Percentiles rank a stretch among this genome's conserved stretches.
Evolutionary conservation across 2,888 invertebrate genomes (phyloP).

Genomic region (Lumbricus terrestris): DNA sequence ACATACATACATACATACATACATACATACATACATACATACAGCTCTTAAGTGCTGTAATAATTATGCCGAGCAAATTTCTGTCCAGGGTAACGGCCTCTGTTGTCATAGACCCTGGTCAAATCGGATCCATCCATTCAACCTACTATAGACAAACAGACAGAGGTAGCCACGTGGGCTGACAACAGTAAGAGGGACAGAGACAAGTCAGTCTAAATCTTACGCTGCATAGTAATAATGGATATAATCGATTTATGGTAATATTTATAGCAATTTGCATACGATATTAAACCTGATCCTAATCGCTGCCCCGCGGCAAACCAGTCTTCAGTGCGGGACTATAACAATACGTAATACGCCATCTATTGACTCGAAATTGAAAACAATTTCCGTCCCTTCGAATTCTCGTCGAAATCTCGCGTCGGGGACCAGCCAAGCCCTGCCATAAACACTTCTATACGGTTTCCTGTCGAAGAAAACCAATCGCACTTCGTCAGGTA

Average conservation of each 20-base stretch:
- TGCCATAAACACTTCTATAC: not conserved
- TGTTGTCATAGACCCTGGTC: too few relatives aligned
- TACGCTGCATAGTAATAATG: not conserved
- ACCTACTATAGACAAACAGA: not conserved
- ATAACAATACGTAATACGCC: not conserved
- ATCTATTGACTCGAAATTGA: not conserved
- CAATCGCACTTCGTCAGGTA: not conserved
- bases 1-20: not conserved
- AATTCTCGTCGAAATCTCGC: not conserved
- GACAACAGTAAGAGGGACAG: not conserved
- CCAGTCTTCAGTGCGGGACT: not conserved
- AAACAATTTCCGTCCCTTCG: not conserved
- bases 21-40: not conserved
- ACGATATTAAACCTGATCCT: not conserved
- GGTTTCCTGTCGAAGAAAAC: not conserved
- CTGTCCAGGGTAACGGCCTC: too few relatives aligned
- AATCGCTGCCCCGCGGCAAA: not conserved
- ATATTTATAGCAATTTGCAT: not conserved
- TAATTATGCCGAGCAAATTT: too few relatives aligned
- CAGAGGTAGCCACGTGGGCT: not conserved
- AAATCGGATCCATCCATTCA: too few relatives aligned
- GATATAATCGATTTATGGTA: not conserved
- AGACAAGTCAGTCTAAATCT: not conserved
- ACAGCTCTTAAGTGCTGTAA: too few relatives aligned
- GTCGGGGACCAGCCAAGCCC: not conserved